phyloP scores from a whole-genome alignment of 2,113 vertebrate species.

The Raja brachyura region DNA sequence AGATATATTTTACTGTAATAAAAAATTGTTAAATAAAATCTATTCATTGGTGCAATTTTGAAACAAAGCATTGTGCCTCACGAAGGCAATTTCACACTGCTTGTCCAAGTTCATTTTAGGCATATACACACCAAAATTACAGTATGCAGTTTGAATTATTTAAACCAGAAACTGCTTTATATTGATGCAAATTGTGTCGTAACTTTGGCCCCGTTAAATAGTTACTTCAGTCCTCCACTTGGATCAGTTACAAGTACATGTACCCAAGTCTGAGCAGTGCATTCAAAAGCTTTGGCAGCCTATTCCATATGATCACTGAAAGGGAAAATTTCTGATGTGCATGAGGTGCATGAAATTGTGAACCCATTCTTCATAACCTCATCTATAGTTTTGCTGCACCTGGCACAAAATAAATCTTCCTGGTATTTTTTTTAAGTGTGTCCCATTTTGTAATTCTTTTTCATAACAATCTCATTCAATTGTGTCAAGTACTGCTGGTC shows the following conservation, averaged over 20 bases:
- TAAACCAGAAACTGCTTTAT: background rate
- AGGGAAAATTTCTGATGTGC: background rate
- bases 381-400: background rate
- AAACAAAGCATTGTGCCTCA: background rate
- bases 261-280: background rate
- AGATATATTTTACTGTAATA: background rate
- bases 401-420: background rate
- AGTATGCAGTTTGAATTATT: background rate
- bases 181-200: background rate
- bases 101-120: background rate
- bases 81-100: background rate
- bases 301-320: background rate
- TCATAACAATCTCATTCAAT: background rate
- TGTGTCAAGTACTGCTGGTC: slow-evolving; percentile 5
- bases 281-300: background rate
- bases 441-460: background rate
- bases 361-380: background rate
- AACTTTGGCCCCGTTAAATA: background rate
- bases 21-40: background rate
- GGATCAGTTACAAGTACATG: background rate
- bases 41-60: background rate
- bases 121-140: background rate
- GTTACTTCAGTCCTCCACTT: background rate
- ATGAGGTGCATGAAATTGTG: background rate
- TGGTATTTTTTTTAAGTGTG: background rate